Evolutionary conservation across 2,888 invertebrate species (phyloP).

Genomic region (Drosophila basisetae): DNA sequence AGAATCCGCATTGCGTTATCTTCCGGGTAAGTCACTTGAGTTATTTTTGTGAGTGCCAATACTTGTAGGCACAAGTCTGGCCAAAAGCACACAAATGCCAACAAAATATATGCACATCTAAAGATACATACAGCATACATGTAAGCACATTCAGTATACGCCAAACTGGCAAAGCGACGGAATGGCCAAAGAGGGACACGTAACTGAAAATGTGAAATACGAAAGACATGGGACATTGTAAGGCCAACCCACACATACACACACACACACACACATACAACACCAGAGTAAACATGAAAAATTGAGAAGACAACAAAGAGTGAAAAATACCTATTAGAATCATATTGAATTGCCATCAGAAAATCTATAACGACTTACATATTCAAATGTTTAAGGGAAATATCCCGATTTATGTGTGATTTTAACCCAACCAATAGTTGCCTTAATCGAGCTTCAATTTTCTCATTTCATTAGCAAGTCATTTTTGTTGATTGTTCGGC

Average conservation of each 20-base stretch:
- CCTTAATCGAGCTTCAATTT: neutral
- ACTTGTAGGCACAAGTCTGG: conserved; percentile 19
- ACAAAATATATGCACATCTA: conserved; percentile 9
- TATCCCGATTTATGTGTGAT: neutral
- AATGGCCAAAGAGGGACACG: neutral
- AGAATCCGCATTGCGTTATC: conserved; percentile 48
- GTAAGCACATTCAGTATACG: conserved; percentile 1
- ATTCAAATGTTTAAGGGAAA: neutral
- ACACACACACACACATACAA: neutral
- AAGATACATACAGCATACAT: neutral
- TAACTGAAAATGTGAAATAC: neutral
- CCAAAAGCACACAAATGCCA: conserved; percentile 12
- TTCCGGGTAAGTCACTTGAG: conserved; percentile 47
- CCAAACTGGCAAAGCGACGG: conserved; percentile 6
- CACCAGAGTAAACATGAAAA: neutral
- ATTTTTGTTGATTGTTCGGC: neutral
- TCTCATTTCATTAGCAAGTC: neutral
- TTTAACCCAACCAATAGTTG: too few relatives aligned
- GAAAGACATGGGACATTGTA: conserved; percentile 9
- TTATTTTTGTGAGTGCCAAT: conserved; percentile 38
- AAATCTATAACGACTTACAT: neutral
- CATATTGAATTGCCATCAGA: neutral
- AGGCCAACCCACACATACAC: neutral
- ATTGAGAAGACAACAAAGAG: conserved; percentile 6
- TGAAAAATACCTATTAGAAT: neutral